phyloP scores from a whole-genome alignment of 2,797 vertebrate genomes.

The Poecile montanus region DNA sequence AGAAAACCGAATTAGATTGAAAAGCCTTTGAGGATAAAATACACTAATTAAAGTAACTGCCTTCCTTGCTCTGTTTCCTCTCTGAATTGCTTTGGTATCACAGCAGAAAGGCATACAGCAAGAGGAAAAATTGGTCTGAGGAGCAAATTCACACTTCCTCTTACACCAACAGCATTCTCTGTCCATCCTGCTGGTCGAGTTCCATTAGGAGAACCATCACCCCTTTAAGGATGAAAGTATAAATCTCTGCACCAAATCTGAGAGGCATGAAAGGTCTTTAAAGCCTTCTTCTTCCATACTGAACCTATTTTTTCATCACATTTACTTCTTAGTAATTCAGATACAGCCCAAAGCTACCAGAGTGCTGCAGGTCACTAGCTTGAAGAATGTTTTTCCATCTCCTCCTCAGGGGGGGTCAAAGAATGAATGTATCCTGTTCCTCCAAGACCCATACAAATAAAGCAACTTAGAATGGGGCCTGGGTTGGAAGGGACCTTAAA shows the following conservation, averaged over 20 bases:
- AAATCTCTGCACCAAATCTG: background rate
- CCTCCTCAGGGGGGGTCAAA: background rate
- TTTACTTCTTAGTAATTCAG: background rate
- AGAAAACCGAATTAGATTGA: conserved; percentile 23
- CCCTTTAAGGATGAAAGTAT: background rate
- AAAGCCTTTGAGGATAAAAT: conserved; percentile 38
- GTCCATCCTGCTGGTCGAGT: background rate
- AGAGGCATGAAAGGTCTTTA: background rate
- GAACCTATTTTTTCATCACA: background rate
- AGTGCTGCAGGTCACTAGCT: background rate
- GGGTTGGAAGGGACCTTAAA: background rate
- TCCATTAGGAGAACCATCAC: background rate
- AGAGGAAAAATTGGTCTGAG: background rate
- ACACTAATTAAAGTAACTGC: conserved; percentile 24
- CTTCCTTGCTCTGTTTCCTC: background rate
- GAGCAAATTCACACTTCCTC: background rate
- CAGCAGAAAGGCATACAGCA: background rate
- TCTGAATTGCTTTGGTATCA: background rate
- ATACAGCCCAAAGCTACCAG: background rate
- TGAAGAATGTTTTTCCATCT: background rate
- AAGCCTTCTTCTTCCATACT: background rate
- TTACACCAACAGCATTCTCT: background rate
- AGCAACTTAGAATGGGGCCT: background rate
- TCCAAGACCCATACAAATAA: background rate
- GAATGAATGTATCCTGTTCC: background rate